A percentile compares a stretch with the other conserved stretches of the same genome.
Evolutionary conservation across 2,797 vertebrate genomes (phyloP).

Genomic region (Pseudocheirus occidentalis): DNA sequence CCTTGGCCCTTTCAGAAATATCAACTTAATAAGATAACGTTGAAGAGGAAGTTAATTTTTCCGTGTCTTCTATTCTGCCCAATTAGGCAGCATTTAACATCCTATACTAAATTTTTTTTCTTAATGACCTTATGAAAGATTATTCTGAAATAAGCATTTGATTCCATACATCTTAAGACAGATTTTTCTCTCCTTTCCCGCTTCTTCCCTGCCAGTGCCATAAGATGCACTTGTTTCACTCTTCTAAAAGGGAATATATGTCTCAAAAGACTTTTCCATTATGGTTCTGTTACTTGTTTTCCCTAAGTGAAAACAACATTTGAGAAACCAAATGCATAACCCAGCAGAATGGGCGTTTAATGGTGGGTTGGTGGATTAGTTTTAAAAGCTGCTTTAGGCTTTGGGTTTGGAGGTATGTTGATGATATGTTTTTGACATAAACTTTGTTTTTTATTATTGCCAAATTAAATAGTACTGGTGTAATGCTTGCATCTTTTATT

Average conservation of each 20-base stretch:
- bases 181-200: neutral
- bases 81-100: constrained; percentile 20
- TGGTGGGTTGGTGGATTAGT: constrained; percentile 59
- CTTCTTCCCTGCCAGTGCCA: neutral
- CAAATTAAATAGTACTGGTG: constrained; percentile 73
- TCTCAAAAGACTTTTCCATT: constrained; percentile 55
- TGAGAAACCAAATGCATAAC: constrained; percentile 64
- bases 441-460: constrained; percentile 69
- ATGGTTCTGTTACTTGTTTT: constrained; percentile 57
- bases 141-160: constrained; percentile 42
- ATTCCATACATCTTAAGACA: constrained; percentile 4
- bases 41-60: constrained; percentile 20
- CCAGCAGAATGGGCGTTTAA: constrained; percentile 59
- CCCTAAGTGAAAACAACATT: constrained; percentile 46
- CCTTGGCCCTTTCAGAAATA: constrained; percentile 40
- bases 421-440: constrained; percentile 61
- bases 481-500: constrained; percentile 79
- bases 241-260: constrained; percentile 55
- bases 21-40: constrained; percentile 44
- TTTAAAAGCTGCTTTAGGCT: constrained; percentile 63
- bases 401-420: constrained; percentile 57
- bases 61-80: neutral
- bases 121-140: constrained; percentile 12
- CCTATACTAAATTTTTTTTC: constrained; percentile 16
- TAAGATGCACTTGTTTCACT: constrained; percentile 52